Base-by-base conservation (phyloP, 2,888 invertebrate species). In the Mythimna loreyi region DNA sequence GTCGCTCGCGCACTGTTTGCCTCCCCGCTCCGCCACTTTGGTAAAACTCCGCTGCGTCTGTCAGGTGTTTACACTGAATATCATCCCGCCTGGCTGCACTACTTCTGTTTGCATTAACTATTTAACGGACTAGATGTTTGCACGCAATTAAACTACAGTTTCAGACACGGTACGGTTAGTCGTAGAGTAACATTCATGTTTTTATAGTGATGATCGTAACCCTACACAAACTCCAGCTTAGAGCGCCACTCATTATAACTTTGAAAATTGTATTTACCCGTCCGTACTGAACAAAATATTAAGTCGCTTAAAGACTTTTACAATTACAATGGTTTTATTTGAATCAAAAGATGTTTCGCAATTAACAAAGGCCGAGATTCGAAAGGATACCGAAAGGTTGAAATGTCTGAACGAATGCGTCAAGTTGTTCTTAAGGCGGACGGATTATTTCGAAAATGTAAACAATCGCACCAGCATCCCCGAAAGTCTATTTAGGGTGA, bases 401-500 rank as follows among this genome's bases (percentile, higher is more conserved):
- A 73, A 82, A 83, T 81, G 82, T 81, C 75, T 78, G 76, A 83
- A 85, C 77, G 83, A 84, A 84, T 84, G 84, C 82, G 81, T 84
- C 85, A 86, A 89, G 85, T 85, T 81, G 82, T 85, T 87, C 85
- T 85, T 84, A 85, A 86, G 86, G 82, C 87, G 87, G 86, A 85
- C 83, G 87, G 88, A 92, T 92, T 92, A 92, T 91, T 90, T 89
- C 88, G 87, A 86, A 91, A 93, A 92, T 90, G 92, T 93, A 93
- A 93, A 92, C 92, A 93, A 91, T 91, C 90, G 89, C 90, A 90
- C 91, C 90, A 79, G 87, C 88, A 89, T 89, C 89, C 90, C 90
- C 89, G 87, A 90, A 91, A 92, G 91, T 90, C 93, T 92, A 92
- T 93, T 94, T 92, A 91, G 92, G 91, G 92, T 92, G 92, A 95